Evolutionary conservation across 2,888 invertebrate genomes (phyloP).

Genomic region (Rambutsinella grinnellia): DNA sequence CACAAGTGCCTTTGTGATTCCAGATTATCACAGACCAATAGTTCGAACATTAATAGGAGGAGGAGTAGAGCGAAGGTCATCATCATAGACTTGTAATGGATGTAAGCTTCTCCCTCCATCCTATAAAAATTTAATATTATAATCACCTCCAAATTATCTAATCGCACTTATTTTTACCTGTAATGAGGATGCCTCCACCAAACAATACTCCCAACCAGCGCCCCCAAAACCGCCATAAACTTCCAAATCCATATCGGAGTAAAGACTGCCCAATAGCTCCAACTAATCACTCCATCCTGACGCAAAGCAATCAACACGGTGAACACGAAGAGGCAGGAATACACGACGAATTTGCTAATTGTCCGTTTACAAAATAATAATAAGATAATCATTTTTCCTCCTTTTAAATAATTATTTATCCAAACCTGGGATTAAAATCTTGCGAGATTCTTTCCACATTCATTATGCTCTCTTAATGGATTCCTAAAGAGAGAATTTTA

Average conservation of each 20-base stretch:
- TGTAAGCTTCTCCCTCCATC: constrained; percentile 94
- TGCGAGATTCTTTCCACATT: constrained; percentile 90
- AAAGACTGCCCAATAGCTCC: constrained; percentile 97
- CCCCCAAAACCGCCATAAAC: constrained; percentile 88
- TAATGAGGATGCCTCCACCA: constrained; percentile 98
- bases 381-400: constrained; percentile 69
- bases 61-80: constrained; percentile 91
- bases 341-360: constrained; percentile 98
- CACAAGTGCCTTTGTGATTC: constrained; percentile 87
- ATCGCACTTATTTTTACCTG: constrained; percentile 73
- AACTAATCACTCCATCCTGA: constrained; percentile 87
- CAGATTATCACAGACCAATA: constrained; percentile 95
- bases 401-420: constrained; percentile 58
- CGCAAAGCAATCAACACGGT: constrained; percentile 90
- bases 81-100: constrained; percentile 98
- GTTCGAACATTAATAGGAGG: constrained; percentile 95
- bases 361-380: too few species aligned
- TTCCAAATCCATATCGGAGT: constrained; percentile 99
- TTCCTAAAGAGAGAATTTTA: constrained; percentile 6
- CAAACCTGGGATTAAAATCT: constrained; percentile 91
- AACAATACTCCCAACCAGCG: constrained; percentile 90
- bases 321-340: constrained; percentile 92
- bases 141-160: too few species aligned
- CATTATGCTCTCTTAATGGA: constrained; percentile 72
- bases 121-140: constrained; percentile 70